phyloP scores from a whole-genome alignment of 1,140 invertebrate genomes.

The Batillaria attramentaria region DNA sequence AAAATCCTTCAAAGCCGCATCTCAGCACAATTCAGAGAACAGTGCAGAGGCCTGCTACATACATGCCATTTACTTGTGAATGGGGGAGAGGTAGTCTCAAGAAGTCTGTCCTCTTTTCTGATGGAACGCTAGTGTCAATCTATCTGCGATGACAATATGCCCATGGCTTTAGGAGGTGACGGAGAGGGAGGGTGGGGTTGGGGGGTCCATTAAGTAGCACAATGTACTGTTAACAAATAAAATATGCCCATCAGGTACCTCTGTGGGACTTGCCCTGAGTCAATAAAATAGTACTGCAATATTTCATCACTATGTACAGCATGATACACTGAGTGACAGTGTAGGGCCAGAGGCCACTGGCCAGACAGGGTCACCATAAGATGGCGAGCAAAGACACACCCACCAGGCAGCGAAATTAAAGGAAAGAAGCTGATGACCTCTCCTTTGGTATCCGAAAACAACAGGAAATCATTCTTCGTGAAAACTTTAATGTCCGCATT shows the following conservation, averaged over 20 bases:
- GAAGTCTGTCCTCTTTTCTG: neutral
- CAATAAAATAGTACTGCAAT: conserved; percentile 19
- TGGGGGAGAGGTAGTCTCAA: conserved; percentile 11
- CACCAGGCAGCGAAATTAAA: too few species aligned
- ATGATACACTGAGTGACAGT: neutral
- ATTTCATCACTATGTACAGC: conserved; percentile 28
- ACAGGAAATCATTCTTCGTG: too few species aligned
- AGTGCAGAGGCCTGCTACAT: too few species aligned
- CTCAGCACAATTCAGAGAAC: too few species aligned
- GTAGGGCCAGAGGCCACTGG: neutral
- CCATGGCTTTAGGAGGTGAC: too few species aligned
- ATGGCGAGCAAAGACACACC: neutral
- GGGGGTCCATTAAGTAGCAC: neutral
- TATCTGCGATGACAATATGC: too few species aligned
- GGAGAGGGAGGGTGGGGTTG: neutral
- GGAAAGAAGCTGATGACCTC: too few species aligned
- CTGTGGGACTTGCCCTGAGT: conserved; percentile 28
- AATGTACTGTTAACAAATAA: neutral
- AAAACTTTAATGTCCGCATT: too few species aligned
- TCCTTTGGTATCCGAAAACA: too few species aligned
- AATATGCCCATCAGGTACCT: neutral
- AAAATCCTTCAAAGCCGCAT: too few species aligned
- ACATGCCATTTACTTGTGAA: too few species aligned
- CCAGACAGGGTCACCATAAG: neutral
- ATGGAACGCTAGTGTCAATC: too few species aligned